These are phyloP conservation scores for Martes flavigula DNA, from an alignment of 2,797 vertebrate genomes.

Conservation along the genomic window DNA sequence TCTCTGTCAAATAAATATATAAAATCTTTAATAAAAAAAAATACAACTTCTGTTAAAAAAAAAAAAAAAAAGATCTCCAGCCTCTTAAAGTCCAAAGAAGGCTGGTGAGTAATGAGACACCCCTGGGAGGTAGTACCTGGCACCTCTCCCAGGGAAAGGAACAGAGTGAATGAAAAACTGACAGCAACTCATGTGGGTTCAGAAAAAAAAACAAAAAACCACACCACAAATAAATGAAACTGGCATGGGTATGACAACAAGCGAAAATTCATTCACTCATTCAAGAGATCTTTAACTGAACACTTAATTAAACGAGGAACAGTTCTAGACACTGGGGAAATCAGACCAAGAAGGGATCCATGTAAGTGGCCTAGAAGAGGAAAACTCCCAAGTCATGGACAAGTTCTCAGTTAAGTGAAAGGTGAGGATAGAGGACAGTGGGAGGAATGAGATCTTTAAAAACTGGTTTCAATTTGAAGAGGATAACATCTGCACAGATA, in stretches of 20 bases:
- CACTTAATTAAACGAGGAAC: not conserved
- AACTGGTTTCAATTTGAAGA: not conserved
- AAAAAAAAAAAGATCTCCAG: not conserved
- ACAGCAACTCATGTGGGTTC: not conserved
- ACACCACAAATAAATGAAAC: not conserved
- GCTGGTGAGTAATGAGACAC: not conserved
- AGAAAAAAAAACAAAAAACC: not conserved
- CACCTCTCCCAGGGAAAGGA: not conserved
- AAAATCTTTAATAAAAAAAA: too few relatives aligned
- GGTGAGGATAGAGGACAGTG: not conserved
- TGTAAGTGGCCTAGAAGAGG: not conserved
- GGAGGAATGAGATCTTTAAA: slow-evolving; percentile 9
- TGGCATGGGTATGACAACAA: not conserved
- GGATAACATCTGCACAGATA: not conserved
- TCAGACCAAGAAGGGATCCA: not conserved
- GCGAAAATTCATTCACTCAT: not conserved
- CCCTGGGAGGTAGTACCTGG: not conserved
- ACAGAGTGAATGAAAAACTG: slow-evolving; percentile 7
- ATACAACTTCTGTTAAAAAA: too few relatives aligned
- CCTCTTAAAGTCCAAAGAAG: not conserved
- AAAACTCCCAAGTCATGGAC: not conserved
- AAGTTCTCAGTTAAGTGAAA: not conserved
- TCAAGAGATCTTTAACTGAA: not conserved
- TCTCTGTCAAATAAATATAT: too few relatives aligned
- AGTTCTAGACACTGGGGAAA: not conserved